Conservation (phyloP, 2,888 invertebrate genomes). For the Pyralis farinalis region DNA sequence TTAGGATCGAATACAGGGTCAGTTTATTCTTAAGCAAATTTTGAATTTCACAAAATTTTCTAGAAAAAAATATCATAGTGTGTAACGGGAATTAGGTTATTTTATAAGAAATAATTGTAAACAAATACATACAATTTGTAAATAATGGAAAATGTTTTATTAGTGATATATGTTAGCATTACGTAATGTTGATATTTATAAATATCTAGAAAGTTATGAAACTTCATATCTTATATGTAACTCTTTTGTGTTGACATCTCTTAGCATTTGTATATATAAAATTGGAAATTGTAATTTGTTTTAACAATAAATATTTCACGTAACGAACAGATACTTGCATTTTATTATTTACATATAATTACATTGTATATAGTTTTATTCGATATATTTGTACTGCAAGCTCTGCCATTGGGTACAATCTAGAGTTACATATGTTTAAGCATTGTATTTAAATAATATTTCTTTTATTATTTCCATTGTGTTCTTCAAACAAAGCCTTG, state of each 20-base stretch:
- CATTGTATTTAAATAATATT: too few relatives aligned
- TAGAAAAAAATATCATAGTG: constrained; percentile 10
- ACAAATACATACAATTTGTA: background rate
- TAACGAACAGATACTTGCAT: too few relatives aligned
- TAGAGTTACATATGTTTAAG: too few relatives aligned
- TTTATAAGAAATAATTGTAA: background rate
- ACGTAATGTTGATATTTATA: background rate
- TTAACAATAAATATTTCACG: too few relatives aligned
- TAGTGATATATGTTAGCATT: background rate
- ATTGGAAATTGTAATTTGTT: too few relatives aligned
- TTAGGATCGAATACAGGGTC: constrained; percentile 38
- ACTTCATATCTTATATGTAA: background rate
- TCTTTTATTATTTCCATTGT: too few relatives aligned
- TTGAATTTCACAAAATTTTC: constrained; percentile 19
- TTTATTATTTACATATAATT: too few relatives aligned
- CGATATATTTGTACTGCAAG: too few relatives aligned
- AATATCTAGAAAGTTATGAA: background rate
- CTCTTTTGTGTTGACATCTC: background rate
- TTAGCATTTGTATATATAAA: background rate
- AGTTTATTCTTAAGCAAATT: constrained; percentile 24
- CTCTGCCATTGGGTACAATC: too few relatives aligned
- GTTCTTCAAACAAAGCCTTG: too few relatives aligned
- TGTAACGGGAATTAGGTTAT: constrained; percentile 3
- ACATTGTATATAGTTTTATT: too few relatives aligned
- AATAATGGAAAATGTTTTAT: background rate